Percentiles rank a stretch among this genome's conserved stretches.
These are phyloP conservation scores for Trichopria drosophilae DNA, from an alignment of 2,888 invertebrate genomes.

Conservation along the genomic window DNA sequence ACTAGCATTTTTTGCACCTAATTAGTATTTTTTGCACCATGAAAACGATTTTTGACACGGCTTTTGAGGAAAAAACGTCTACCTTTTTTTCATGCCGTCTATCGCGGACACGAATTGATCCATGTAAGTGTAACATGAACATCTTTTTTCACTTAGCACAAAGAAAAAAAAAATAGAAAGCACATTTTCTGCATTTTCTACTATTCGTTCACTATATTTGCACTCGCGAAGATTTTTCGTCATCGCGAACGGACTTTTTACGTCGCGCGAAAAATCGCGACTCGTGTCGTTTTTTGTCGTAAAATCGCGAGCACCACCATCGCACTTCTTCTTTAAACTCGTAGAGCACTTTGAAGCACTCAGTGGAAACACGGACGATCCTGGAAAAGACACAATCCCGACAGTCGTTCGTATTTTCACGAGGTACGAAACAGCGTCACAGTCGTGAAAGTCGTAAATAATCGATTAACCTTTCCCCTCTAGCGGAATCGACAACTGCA, in stretches of 20 bases:
- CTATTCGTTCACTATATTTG: constrained; percentile 13
- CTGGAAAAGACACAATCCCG: constrained; percentile 13
- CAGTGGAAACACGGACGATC: constrained; percentile 45
- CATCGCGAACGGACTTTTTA: constrained; percentile 29
- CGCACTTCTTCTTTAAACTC: constrained; percentile 43
- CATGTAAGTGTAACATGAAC: constrained; percentile 49
- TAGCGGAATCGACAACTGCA: constrained; percentile 77
- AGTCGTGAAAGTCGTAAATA: constrained; percentile 48
- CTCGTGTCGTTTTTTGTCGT: constrained; percentile 22
- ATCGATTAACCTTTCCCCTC: constrained; percentile 58
- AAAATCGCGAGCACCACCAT: constrained; percentile 18
- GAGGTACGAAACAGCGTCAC: constrained; percentile 24
- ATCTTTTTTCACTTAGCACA: not conserved
- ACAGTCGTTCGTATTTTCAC: constrained; percentile 44
- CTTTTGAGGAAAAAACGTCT: constrained; percentile 55
- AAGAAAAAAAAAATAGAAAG: not conserved
- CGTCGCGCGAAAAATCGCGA: no score
- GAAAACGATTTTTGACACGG: constrained; percentile 48
- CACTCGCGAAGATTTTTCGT: constrained; percentile 13
- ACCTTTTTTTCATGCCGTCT: constrained; percentile 56
- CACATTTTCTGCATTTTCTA: constrained; percentile 9
- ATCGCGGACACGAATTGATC: constrained; percentile 49
- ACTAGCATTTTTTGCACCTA: constrained; percentile 38
- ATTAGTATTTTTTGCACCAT: constrained; percentile 44
- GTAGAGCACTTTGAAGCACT: constrained; percentile 40